Base-by-base conservation (phyloP, 1,140 invertebrate species). In the Monochamus saltuarius region DNA sequence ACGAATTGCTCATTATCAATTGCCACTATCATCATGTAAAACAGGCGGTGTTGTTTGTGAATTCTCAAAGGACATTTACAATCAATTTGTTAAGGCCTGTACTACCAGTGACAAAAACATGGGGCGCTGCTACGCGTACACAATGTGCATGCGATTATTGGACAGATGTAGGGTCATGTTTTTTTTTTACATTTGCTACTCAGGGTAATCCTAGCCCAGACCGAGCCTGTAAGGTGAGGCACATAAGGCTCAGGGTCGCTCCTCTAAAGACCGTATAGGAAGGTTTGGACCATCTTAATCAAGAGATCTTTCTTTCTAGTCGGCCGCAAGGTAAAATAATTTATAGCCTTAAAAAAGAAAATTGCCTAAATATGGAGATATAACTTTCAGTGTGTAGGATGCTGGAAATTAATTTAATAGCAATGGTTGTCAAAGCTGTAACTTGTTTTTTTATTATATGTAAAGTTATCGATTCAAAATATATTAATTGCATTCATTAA, bases 1-100 rank as follows among this genome's bases (percentile, higher is more conserved):
- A 49, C 14, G 35, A 43, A 51, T 51, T 40, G 49, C 56, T 40
- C 47, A 58, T 51, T 38, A 58, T 58, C 56, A 51, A 58, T 51
- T 58, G 45, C 36, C 56, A 58, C 39, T 50, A 58, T 49, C 56
- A 58, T 49, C 46, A 49, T 51, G 56, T 58, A 50, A 58, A 56
- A 40, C 54, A 34, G 29, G n/a, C 54, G 45, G 54, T 46, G 35
- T 43, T 45, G 42, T 56, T 45, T 45, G 45, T 45, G 54, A 36
- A 56, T 56, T 35, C 54, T 47, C 45, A 34, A 45, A 35, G 42
- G 54, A 56, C 11, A 37, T 45, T 43, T 34, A 14, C 54, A 46
- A 47, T 47, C 40, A 56, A 46, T 56, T 56, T 56, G 54, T 37
- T 46, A 56, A 29, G 42, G 34, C 29, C 45, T 19, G 34, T 53